These are phyloP conservation scores for Drosophila mojavensis DNA, from an alignment of 1,140 invertebrate species.

Conservation along the genomic window DNA sequence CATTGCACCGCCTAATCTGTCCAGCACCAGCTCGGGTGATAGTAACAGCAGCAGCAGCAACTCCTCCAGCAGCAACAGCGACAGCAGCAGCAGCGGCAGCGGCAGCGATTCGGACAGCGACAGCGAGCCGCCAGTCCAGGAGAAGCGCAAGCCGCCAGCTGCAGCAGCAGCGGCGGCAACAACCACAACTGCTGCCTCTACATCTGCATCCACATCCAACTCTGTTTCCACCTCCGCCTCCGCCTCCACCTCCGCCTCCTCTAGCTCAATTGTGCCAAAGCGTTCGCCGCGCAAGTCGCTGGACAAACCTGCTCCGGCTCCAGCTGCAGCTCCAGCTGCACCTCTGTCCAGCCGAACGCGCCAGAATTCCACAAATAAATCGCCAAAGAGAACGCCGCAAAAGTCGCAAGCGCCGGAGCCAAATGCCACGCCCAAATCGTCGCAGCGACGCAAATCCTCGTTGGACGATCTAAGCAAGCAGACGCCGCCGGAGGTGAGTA, in stretches of 20 bases:
- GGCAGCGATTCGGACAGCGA: slow-evolving; percentile 50
- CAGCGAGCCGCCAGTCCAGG: slow-evolving; percentile 47
- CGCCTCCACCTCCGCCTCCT: not conserved
- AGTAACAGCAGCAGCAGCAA: slow-evolving; percentile 57
- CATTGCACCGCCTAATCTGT: slow-evolving; percentile 62
- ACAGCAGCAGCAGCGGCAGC: slow-evolving; percentile 56
- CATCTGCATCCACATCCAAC: no score
- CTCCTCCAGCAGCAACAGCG: slow-evolving; percentile 51
- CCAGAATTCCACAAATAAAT: slow-evolving; percentile 72
- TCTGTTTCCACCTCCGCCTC: slow-evolving; percentile 1
- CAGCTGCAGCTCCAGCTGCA: not conserved
- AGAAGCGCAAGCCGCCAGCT: slow-evolving; percentile 28
- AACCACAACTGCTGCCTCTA: not conserved
- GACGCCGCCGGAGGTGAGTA: slow-evolving; percentile 31
- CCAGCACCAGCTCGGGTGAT: slow-evolving; percentile 65
- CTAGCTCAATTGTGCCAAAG: slow-evolving; percentile 62
- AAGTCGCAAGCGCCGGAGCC: slow-evolving; percentile 29
- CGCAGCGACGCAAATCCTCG: slow-evolving; percentile 56
- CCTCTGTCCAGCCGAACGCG: slow-evolving; percentile 50
- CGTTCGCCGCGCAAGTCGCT: slow-evolving; percentile 73
- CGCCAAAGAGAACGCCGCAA: slow-evolving; percentile 67
- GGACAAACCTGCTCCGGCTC: slow-evolving; percentile 49
- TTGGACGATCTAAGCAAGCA: slow-evolving; percentile 50
- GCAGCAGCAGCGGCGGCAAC: not conserved
- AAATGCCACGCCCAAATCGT: slow-evolving; percentile 10